A percentile compares a stretch with the other conserved stretches of the same genome.
phyloP scores from a whole-genome alignment of 2,797 vertebrate genomes.

The Crocidura indochinensis region DNA sequence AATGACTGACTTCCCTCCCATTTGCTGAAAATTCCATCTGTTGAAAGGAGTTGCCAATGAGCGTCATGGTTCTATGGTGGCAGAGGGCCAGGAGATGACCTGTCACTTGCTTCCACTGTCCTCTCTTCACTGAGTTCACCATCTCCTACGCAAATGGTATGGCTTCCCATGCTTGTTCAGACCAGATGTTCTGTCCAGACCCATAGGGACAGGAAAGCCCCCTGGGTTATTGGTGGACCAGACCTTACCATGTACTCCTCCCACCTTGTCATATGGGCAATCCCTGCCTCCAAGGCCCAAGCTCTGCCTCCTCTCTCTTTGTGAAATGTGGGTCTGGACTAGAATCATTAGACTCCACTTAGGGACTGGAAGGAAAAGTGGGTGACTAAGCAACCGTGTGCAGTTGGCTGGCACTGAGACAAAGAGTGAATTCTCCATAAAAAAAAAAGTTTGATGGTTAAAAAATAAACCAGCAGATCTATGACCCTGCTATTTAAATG shows the following conservation, averaged over 20 bases:
- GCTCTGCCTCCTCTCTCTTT: constrained; percentile 5
- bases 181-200: background rate
- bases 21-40: constrained; percentile 77
- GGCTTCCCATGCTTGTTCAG: constrained; percentile 12
- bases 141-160: background rate
- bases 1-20: constrained; percentile 53
- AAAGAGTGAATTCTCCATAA: background rate
- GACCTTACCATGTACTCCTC: background rate
- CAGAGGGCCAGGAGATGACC: background rate
- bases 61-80: background rate
- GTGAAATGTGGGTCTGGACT: background rate
- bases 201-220: background rate
- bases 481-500: background rate
- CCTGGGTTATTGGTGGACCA: accelerated
- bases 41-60: constrained; percentile 65
- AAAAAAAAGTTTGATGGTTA: background rate
- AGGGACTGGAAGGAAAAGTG: background rate
- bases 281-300: too few relatives aligned
- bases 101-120: constrained; percentile 24
- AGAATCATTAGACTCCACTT: background rate
- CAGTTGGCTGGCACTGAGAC: background rate
- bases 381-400: background rate
- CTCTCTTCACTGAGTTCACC: background rate
- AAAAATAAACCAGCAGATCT: background rate
- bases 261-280: too few relatives aligned